Evolutionary conservation across 2,797 vertebrate genomes (phyloP).

Genomic region (Gephyroberyx darwinii): DNA sequence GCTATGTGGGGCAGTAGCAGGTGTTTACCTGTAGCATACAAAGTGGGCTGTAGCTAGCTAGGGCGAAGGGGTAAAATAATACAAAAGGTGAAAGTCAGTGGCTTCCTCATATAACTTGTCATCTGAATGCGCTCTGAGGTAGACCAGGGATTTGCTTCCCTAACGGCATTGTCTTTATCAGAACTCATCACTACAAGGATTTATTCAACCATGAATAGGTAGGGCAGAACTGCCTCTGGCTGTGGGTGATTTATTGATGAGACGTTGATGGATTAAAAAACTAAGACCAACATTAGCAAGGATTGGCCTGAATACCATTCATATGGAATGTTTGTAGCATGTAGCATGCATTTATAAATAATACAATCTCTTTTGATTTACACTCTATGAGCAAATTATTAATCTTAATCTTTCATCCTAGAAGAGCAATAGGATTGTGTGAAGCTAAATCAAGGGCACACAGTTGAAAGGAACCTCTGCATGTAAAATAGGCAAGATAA

Average conservation of each 20-base stretch:
- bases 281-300: constrained; percentile 40
- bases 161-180: constrained; percentile 34
- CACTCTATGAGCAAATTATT: not conserved
- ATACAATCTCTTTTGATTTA: constrained; percentile 22
- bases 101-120: constrained; percentile 20
- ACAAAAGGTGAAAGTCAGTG: constrained; percentile 27
- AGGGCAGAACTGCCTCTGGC: constrained; percentile 48
- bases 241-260: constrained; percentile 58
- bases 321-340: not conserved
- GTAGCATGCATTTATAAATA: not conserved
- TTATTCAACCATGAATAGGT: constrained; percentile 56
- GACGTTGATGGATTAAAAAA: constrained; percentile 52
- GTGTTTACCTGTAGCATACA: constrained; percentile 28
- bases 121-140: constrained; percentile 16
- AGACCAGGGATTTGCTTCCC: constrained; percentile 1
- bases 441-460: constrained; percentile 41
- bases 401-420: constrained; percentile 6
- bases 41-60: constrained; percentile 25
- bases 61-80: constrained; percentile 33
- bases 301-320: constrained; percentile 19
- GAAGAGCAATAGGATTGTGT: constrained; percentile 21
- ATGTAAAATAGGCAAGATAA: constrained; percentile 63
- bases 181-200: constrained; percentile 35
- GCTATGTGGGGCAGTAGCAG: constrained; percentile 17
- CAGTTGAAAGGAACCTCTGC: constrained; percentile 32